Evolutionary conservation across 64 coral and sea anemone species (phyloP).

Genomic region (Dendrophyllia cribrosa): DNA sequence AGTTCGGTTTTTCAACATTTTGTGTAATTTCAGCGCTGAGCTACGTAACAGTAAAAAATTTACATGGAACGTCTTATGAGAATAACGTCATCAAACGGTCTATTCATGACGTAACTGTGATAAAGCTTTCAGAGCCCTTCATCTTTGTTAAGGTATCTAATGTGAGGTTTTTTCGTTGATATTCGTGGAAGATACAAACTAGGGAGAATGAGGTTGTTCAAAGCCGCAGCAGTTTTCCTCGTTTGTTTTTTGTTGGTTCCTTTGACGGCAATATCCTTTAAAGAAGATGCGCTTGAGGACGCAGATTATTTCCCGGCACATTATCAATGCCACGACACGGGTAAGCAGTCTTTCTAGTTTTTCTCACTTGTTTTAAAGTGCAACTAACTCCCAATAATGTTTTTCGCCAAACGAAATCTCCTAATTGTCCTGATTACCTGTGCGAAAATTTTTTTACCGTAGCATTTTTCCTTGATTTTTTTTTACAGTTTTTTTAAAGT

Average conservation of each 20-base stretch:
- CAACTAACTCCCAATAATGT: no score
- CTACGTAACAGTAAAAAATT: no score
- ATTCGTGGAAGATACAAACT: neutral
- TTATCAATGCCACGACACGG: neutral
- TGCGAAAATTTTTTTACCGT: no score
- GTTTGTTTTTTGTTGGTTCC: neutral
- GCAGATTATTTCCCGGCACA: neutral
- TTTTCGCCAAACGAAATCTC: no score
- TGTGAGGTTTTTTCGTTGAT: neutral
- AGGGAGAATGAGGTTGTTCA: neutral
- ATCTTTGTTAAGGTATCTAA: neutral
- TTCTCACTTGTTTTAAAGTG: neutral
- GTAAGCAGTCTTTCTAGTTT: neutral
- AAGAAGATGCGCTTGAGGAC: neutral
- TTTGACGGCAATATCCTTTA: neutral
- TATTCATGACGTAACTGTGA: neutral
- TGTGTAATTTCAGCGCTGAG: no score
- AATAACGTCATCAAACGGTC: slow-evolving; percentile 5
- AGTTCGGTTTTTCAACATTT: no score
- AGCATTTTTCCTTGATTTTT: no score
- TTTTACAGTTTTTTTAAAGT: no score
- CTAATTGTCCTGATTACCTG: no score
- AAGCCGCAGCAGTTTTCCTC: neutral
- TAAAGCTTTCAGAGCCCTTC: neutral
- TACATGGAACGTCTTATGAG: neutral